Evolutionary conservation across 2,888 invertebrate species (phyloP).

Genomic region (Stictocephala bisonia): DNA sequence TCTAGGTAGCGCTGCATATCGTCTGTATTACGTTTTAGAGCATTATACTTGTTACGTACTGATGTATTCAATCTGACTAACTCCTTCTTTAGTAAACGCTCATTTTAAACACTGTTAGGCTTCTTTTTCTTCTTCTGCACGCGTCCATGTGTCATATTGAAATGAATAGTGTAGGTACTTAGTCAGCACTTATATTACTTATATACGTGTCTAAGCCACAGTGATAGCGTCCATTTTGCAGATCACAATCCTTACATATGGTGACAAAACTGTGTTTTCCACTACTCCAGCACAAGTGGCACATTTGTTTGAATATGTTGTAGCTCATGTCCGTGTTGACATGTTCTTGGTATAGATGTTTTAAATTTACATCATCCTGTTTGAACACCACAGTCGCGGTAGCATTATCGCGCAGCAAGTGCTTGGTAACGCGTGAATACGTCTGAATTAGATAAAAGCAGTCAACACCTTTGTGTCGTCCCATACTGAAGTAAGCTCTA

Average conservation of each 20-base stretch:
- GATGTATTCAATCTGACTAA: too few species aligned
- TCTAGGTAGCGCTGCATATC: too few species aligned
- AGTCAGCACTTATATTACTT: slow-evolving; percentile 1
- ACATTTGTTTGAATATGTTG: slow-evolving; percentile 54
- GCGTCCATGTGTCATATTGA: too few species aligned
- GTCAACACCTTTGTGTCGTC: slow-evolving; percentile 55
- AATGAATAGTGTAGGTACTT: too few species aligned
- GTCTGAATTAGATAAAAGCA: slow-evolving; percentile 56
- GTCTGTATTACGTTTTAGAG: too few species aligned
- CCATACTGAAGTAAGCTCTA: slow-evolving; percentile 54
- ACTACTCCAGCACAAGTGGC: slow-evolving; percentile 54
- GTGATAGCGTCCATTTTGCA: slow-evolving; percentile 54
- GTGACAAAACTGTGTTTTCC: slow-evolving; percentile 55
- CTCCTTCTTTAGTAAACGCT: too few species aligned
- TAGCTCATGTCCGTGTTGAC: slow-evolving; percentile 58
- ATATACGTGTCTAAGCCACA: slow-evolving; percentile 51
- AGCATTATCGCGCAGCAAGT: slow-evolving; percentile 57
- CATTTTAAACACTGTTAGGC: too few species aligned
- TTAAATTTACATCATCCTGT: slow-evolving; percentile 59
- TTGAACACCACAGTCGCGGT: slow-evolving; percentile 58
- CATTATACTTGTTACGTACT: too few species aligned
- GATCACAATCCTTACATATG: slow-evolving; percentile 55
- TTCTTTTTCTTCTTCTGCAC: too few species aligned
- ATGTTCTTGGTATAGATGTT: slow-evolving; percentile 60
- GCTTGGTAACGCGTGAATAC: slow-evolving; percentile 59